Percentiles rank a stretch among this genome's conserved stretches.
phyloP scores from a whole-genome alignment of 2,113 vertebrate genomes.

The Bos javanicus region DNA sequence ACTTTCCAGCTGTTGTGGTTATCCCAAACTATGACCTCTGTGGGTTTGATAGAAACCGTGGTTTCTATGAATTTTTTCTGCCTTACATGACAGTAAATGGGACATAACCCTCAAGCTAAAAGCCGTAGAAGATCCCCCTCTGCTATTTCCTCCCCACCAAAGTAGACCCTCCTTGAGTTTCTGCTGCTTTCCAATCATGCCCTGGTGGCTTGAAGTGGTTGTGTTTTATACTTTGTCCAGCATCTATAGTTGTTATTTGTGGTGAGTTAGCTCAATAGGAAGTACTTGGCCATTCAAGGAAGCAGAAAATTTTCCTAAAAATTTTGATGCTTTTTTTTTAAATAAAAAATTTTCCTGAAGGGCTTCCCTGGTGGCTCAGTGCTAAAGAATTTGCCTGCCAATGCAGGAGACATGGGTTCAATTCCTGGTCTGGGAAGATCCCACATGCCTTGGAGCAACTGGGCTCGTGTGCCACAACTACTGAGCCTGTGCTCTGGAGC shows the following conservation, averaged over 20 bases:
- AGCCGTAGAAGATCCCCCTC: neutral
- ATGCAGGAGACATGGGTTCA: neutral
- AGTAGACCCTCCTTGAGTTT: neutral
- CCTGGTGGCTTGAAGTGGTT: neutral
- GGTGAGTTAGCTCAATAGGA: neutral
- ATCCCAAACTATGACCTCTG: neutral
- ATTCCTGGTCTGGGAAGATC: neutral
- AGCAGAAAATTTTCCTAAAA: neutral
- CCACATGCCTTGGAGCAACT: neutral
- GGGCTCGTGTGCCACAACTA: neutral
- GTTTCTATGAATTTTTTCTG: neutral
- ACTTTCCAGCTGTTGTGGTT: neutral
- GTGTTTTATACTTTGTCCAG: neutral
- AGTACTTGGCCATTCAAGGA: neutral
- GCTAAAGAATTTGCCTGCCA: neutral
- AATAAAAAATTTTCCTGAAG: neutral
- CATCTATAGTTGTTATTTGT: neutral
- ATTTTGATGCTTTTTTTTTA: neutral
- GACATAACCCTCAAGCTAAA: neutral
- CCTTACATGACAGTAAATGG: neutral
- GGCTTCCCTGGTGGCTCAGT: neutral
- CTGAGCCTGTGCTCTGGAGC: neutral
- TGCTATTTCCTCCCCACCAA: neutral
- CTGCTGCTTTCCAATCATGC: neutral
- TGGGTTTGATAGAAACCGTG: neutral